These are phyloP conservation scores for Gila robusta DNA, from an alignment of 2,797 vertebrate species.

Conservation along the genomic window DNA sequence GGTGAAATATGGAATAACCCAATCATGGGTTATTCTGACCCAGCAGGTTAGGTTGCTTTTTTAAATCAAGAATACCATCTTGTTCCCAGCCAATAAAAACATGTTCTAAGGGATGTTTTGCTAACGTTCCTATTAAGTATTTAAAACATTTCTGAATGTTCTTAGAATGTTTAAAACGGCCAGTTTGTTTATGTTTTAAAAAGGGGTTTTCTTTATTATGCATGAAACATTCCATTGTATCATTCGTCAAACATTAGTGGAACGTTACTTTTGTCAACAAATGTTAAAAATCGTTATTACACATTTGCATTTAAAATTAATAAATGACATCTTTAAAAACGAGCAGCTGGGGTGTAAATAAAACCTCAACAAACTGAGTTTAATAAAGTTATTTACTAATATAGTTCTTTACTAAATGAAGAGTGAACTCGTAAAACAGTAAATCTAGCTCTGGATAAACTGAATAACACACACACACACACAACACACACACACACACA, in stretches of 20 bases:
- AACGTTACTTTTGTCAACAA: not conserved
- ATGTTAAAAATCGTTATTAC: not conserved
- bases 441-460: too few relatives aligned
- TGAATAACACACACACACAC: too few relatives aligned
- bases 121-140: not conserved
- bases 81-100: not conserved
- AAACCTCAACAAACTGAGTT: not conserved
- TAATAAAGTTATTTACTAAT: not conserved
- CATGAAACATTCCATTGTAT: not conserved
- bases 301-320: not conserved
- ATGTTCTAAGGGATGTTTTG: not conserved
- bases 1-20: not conserved
- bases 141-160: not conserved
- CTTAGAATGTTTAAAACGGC: not conserved
- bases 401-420: too few relatives aligned
- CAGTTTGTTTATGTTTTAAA: too few relatives aligned
- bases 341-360: not conserved
- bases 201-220: not conserved
- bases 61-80: not conserved
- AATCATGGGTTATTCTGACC: not conserved
- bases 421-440: too few relatives aligned
- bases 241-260: not conserved
- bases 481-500: too few relatives aligned
- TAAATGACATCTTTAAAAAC: not conserved
- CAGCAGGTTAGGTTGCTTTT: not conserved